Base-by-base conservation (phyloP, 2,797 vertebrate genomes). In the Crocodylus rhombifer region DNA sequence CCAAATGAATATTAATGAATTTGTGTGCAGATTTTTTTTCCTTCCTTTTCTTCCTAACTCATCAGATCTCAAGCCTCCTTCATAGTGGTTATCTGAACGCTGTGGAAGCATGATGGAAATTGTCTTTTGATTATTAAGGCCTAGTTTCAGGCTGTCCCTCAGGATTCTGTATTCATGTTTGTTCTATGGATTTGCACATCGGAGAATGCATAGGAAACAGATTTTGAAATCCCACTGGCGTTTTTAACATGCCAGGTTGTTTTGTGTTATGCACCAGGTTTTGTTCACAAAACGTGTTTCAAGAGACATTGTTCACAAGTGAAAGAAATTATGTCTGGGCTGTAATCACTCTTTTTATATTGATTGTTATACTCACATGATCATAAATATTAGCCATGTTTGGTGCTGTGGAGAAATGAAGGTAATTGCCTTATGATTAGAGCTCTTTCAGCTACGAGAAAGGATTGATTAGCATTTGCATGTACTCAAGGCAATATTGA, bases 101-200 rank as follows among this genome's bases (percentile, higher is more conserved):
- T 96, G 96, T 97, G 96, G 95, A 97, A 98, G 97, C 96, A 96
- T 97, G 98, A 97, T 98, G 95, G 97, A 98, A 98, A 98, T 98
- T 98, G 98, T 98, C 98, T 98, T 98, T 98, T 98, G 98, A 98
- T 98, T 98, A 98, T 98, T 98, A 98, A 98, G 98, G 98, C 98
- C 98, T 98, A 97, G 97, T 97, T 97, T 97, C 96, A 97, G 97
- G 90, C 97, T 97, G 94, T 98, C 98, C 98, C 98, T 97, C 89
- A 97, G 97, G 98, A 98, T 98, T 98, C 96, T 97, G 95, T 80
- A 58, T 98, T 97, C 84, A 86, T 97, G 97, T 98, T 98, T 98
- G 95, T 97, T 97, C 96, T 96, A 80, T 96, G 98, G 98, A 98
- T 98, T 98, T 98, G 98, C 97, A 98, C 98, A 95, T 98, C 97